These are phyloP conservation scores for Opisthograptis luteolata DNA, from an alignment of 2,888 invertebrate genomes.

Conservation along the genomic window DNA sequence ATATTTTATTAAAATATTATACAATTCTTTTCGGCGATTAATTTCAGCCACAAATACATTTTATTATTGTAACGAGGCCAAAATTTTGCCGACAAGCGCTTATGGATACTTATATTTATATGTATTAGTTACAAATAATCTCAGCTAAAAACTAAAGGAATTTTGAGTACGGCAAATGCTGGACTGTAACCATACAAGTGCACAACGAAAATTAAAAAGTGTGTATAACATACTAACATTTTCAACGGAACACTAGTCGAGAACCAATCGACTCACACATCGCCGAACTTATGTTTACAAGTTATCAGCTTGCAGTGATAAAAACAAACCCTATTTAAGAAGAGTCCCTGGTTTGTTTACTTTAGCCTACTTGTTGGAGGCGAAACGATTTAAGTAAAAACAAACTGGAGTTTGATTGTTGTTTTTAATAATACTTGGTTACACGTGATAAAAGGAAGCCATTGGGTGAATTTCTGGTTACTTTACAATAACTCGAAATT, in stretches of 20 bases:
- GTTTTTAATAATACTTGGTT: conserved; percentile 43
- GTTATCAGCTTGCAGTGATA: conserved; percentile 51
- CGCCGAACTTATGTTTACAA: conserved; percentile 48
- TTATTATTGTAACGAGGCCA: too few species aligned
- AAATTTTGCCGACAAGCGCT: too few species aligned
- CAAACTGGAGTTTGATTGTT: conserved; percentile 53
- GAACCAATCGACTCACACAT: not conserved
- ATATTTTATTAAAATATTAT: too few species aligned
- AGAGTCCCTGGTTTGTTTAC: conserved; percentile 58
- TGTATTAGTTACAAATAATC: too few species aligned
- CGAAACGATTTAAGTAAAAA: conserved; percentile 58
- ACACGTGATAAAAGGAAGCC: conserved; percentile 3
- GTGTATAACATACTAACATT: too few species aligned
- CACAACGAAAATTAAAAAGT: too few species aligned
- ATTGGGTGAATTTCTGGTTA: not conserved
- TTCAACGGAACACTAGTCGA: conserved; percentile 3
- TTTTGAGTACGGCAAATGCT: too few species aligned
- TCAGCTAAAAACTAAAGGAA: too few species aligned
- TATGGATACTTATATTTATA: too few species aligned
- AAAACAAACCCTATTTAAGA: conserved; percentile 58
- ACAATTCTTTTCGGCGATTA: too few species aligned
- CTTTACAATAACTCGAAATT: not conserved
- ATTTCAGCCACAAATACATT: too few species aligned
- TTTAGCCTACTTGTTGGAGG: conserved; percentile 64
- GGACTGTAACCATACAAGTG: too few species aligned